A percentile compares a stretch with the other conserved stretches of the same genome.
These are phyloP conservation scores for Lasiurus cinereus DNA, from an alignment of 2,113 vertebrate genomes.

Conservation along the genomic window DNA sequence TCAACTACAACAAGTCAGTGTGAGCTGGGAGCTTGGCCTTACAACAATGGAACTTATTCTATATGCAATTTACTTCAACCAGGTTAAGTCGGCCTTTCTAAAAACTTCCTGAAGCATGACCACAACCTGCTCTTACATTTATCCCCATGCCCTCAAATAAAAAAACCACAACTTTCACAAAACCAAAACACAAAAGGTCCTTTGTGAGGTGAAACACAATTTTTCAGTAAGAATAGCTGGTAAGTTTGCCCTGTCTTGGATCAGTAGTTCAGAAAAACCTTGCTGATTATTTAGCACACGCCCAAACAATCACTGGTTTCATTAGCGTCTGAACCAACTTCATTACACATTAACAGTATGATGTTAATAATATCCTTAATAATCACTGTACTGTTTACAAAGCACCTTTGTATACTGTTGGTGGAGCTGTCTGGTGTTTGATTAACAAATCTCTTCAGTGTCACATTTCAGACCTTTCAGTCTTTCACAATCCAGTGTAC, in stretches of 20 bases:
- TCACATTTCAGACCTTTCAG: background rate
- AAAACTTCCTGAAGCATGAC: background rate
- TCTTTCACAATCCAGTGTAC: background rate
- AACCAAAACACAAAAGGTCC: background rate
- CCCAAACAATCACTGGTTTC: slow-evolving; percentile 65
- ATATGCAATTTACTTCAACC: background rate
- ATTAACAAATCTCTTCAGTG: background rate
- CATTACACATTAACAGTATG: background rate
- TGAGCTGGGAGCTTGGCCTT: background rate
- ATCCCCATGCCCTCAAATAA: background rate
- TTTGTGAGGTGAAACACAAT: background rate
- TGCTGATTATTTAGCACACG: background rate
- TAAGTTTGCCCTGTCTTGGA: background rate
- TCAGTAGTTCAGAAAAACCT: slow-evolving; percentile 24
- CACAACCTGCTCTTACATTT: background rate
- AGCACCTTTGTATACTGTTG: background rate
- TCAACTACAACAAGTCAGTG: background rate
- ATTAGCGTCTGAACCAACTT: slow-evolving; percentile 54
- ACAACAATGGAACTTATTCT: background rate
- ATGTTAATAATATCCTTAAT: slow-evolving; percentile 55
- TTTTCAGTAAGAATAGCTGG: background rate
- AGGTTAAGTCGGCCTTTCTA: background rate
- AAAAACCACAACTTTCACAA: background rate
- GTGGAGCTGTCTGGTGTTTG: background rate
- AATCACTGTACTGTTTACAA: slow-evolving; percentile 79